phyloP scores from a whole-genome alignment of 1,140 invertebrate genomes.

The Helicoverpa armigera region DNA sequence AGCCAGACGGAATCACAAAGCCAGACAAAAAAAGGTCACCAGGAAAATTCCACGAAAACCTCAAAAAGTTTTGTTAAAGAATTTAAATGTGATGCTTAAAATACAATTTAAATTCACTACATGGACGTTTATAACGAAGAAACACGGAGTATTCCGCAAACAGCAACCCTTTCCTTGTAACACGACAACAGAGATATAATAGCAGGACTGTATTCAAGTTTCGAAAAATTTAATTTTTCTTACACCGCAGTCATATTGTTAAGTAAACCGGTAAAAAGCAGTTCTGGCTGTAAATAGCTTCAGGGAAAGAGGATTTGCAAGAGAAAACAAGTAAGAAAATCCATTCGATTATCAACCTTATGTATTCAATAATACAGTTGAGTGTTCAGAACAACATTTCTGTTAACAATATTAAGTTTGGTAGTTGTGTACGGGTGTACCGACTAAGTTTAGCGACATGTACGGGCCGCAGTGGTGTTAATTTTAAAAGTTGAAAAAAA shows the following conservation, averaged over 20 bases:
- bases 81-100: conserved; percentile 37
- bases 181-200: background rate
- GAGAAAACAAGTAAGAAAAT: background rate
- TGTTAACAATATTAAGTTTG: conserved; percentile 8
- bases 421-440: conserved; percentile 12
- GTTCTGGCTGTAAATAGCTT: conserved; percentile 48
- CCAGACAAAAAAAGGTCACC: conserved; percentile 13
- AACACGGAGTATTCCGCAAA: conserved; percentile 26
- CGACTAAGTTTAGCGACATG: conserved; percentile 37
- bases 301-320: conserved; percentile 48
- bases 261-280: conserved; percentile 48
- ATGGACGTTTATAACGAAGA: conserved; percentile 23
- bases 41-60: background rate
- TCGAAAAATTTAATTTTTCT: conserved; percentile 13
- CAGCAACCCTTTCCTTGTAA: conserved; percentile 24
- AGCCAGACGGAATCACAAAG: conserved; percentile 12
- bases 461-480: conserved; percentile 29
- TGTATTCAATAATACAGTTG: background rate
- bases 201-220: conserved; percentile 7
- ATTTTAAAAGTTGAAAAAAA: conserved; percentile 49
- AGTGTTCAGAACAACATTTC: background rate
- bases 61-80: conserved; percentile 12
- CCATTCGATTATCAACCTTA: conserved; percentile 6
- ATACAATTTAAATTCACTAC: conserved; percentile 38
- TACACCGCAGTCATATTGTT: conserved; percentile 39